Conservation (phyloP, 2,888 invertebrate species). For the Brachyptera putata region DNA sequence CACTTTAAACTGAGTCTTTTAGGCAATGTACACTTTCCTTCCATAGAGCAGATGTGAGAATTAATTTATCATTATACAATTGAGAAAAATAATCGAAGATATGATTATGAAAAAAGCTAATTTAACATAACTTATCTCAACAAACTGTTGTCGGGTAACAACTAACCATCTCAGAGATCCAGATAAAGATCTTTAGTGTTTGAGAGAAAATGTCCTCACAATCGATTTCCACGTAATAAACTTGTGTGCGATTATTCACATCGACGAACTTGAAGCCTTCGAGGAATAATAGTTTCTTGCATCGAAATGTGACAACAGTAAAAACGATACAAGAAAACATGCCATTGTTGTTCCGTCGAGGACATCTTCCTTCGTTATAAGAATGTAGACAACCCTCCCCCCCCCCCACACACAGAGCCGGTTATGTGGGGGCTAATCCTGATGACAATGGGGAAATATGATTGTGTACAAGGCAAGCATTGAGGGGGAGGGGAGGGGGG, state of each 20-base stretch:
- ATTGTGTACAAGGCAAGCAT: too few species aligned
- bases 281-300: conserved; percentile 12
- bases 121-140: too few species aligned
- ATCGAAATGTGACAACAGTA: background rate
- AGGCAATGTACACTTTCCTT: too few species aligned
- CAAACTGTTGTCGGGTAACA: too few species aligned
- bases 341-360: conserved; percentile 12
- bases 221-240: background rate
- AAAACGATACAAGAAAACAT: conserved; percentile 3
- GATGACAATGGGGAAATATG: conserved; percentile 26
- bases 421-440: conserved; percentile 28
- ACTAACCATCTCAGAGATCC: too few species aligned
- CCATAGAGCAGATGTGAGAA: too few species aligned
- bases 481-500: too few species aligned
- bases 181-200: too few species aligned
- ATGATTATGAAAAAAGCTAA: too few species aligned
- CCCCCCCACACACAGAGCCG: conserved; percentile 10
- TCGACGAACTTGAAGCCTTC: background rate
- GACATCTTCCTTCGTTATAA: conserved; percentile 12
- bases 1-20: too few species aligned
- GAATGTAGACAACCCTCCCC: background rate
- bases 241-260: conserved; percentile 12
- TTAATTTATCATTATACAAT: too few species aligned
- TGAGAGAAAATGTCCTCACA: background rate
- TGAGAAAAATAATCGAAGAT: too few species aligned